Percentiles rank a stretch among this genome's conserved stretches.
Evolutionary conservation across 2,888 invertebrate genomes (phyloP).

Genomic region (Callimorpha dominula): DNA sequence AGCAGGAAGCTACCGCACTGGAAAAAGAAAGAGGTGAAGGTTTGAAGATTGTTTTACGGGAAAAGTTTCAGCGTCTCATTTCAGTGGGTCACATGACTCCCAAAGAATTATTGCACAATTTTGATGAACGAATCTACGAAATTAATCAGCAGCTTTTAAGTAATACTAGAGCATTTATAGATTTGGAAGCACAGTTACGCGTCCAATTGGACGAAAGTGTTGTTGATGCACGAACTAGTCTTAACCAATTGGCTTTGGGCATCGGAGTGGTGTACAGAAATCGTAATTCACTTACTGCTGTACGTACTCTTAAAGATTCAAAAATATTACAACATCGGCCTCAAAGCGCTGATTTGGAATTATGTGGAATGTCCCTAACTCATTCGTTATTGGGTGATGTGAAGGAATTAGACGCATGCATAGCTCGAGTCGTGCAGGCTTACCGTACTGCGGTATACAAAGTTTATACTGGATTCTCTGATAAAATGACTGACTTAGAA

Average conservation of each 20-base stretch:
- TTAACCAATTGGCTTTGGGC: constrained; percentile 69
- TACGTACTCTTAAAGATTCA: constrained; percentile 48
- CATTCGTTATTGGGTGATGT: constrained; percentile 44
- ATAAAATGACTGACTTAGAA: constrained; percentile 60
- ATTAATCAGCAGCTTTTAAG: constrained; percentile 77
- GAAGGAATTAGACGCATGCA: constrained; percentile 60
- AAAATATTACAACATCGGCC: constrained; percentile 41
- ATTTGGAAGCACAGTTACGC: constrained; percentile 68
- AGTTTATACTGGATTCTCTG: constrained; percentile 61
- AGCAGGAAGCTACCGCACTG: constrained; percentile 61
- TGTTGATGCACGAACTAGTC: constrained; percentile 57
- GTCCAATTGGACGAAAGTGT: constrained; percentile 63
- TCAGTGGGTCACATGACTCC: constrained; percentile 66
- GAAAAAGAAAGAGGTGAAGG: constrained; percentile 72
- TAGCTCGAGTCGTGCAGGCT: constrained; percentile 61
- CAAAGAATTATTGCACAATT: constrained; percentile 70
- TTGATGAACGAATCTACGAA: constrained; percentile 73
- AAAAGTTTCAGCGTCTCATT: constrained; percentile 69
- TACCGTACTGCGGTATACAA: constrained; percentile 65
- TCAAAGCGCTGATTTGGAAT: constrained; percentile 38
- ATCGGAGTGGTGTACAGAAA: constrained; percentile 45
- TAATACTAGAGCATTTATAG: constrained; percentile 70
- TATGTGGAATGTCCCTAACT: constrained; percentile 35
- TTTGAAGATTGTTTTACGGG: constrained; percentile 64
- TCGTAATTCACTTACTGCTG: constrained; percentile 45